These are phyloP conservation scores for Eilema depressum DNA, from an alignment of 2,888 invertebrate genomes.

Conservation along the genomic window DNA sequence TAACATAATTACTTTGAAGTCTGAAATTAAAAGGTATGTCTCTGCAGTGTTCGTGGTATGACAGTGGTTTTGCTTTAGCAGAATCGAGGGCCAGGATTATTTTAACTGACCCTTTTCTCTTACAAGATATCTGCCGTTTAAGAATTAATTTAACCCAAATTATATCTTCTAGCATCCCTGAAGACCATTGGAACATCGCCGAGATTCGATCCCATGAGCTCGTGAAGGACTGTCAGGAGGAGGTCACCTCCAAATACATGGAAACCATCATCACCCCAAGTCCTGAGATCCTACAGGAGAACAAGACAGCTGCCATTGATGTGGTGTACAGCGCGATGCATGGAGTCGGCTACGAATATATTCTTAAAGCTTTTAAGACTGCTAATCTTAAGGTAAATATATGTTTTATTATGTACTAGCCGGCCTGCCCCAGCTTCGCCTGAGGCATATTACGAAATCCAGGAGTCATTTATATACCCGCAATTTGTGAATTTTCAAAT, in stretches of 20 bases:
- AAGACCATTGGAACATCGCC: slow-evolving; percentile 92
- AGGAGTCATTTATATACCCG: no score
- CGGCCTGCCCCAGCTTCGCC: no score
- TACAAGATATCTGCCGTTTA: no score
- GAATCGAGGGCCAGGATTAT: no score
- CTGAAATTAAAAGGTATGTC: no score
- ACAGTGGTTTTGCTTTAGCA: no score
- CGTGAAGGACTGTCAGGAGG: slow-evolving; percentile 90
- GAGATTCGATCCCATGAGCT: slow-evolving; percentile 85
- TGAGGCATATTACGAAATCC: no score
- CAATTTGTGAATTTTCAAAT: no score
- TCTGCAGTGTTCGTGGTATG: no score
- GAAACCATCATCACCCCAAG: slow-evolving; percentile 86
- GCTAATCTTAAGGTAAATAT: slow-evolving; percentile 90
- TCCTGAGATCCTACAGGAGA: slow-evolving; percentile 83
- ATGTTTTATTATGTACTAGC: not conserved
- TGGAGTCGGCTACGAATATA: slow-evolving; percentile 95
- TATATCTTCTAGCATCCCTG: slow-evolving; percentile 86
- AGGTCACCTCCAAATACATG: slow-evolving; percentile 90
- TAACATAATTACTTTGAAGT: no score
- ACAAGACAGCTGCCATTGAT: slow-evolving; percentile 85
- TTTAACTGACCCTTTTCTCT: no score
- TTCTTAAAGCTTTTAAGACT: slow-evolving; percentile 91
- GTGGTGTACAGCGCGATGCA: slow-evolving; percentile 99
- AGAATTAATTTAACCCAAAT: not conserved